Base-by-base conservation (phyloP, 2,888 invertebrate genomes). In the Dascillus cervinus region DNA sequence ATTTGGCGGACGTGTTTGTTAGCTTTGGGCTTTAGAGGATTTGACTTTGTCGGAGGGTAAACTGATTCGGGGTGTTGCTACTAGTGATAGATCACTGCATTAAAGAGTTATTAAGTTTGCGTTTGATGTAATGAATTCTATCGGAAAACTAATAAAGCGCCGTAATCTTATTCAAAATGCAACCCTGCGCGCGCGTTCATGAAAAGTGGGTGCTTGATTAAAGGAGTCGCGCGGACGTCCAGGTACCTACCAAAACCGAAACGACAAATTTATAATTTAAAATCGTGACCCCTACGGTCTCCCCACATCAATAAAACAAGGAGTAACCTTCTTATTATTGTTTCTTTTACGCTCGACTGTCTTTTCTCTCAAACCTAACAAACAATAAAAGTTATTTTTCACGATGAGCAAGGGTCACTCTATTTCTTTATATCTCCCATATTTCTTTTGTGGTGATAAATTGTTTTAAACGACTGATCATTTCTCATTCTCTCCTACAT, bases 21-120 rank as follows among this genome's bases (percentile, higher is more conserved):
- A 37, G 49, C 46, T 41, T 35, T 44, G 37, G 48, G 53, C 49
- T 54, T n/a, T 54, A 52, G 30, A 35, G 41, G 47, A 50, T 51
- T 52, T 53, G 47, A 37, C 45, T 44, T 44, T 46, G 47, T 47
- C 45, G 39, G 39, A 40, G 39, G 37, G 41, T 41, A 35, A 35
- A 34, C 34, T 45, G 47, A 47, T 41, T 46, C 40, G 39, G 41
- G 38, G 44, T 43, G 36, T 32, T 35, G 32, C 33, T 36, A 40
- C 29, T 38, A 41, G 51, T 53, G 53, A 55, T 55, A 53, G 54
- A 55, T 55, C 50, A 52, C 47, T 47, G 47, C 44, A 49, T 56
- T 56, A 55, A 53, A 53, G 46, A 49, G 52, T 54, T 55, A 56
- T 55, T 56, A 54, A 54, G 50, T 48, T 46, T 42, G 43, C 29